A percentile compares a stretch with the other conserved stretches of the same genome.
Conservation (phyloP, 2,797 vertebrate species). For the Pseudotriccus pelzelni region DNA sequence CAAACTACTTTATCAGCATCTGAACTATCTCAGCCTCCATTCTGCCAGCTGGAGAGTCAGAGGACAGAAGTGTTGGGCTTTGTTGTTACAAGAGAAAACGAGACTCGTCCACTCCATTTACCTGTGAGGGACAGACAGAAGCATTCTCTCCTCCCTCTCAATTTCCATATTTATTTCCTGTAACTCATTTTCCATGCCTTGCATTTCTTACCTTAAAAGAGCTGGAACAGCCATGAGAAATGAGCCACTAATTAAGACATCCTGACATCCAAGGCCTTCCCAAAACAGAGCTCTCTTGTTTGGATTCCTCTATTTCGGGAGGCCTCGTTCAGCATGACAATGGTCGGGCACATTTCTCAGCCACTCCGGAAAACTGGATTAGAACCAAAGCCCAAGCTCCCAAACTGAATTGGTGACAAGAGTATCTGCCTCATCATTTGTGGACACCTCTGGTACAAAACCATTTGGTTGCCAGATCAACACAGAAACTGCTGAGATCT, state of each 20-base stretch:
- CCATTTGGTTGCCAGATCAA: not conserved
- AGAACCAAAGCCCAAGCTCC: not conserved
- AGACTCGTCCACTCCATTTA: not conserved
- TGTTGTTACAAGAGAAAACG: not conserved
- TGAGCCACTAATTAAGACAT: constrained; percentile 12
- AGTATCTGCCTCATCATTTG: not conserved
- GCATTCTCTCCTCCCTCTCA: not conserved
- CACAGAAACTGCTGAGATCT: not conserved
- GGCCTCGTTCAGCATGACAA: not conserved
- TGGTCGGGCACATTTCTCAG: not conserved
- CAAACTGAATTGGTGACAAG: not conserved
- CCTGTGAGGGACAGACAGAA: not conserved
- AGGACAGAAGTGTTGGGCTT: not conserved
- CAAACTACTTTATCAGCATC: not conserved
- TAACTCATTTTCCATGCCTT: not conserved
- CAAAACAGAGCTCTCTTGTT: not conserved
- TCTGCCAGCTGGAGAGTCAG: not conserved
- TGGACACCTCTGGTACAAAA: not conserved
- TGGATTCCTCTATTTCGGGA: not conserved
- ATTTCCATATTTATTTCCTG: not conserved
- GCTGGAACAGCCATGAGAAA: not conserved
- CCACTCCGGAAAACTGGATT: not conserved
- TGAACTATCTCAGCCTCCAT: not conserved
- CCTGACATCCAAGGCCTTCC: not conserved
- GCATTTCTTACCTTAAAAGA: not conserved